Base-by-base conservation (phyloP, 2,113 vertebrate genomes). In the Paracyprichromis sp. region DNA sequence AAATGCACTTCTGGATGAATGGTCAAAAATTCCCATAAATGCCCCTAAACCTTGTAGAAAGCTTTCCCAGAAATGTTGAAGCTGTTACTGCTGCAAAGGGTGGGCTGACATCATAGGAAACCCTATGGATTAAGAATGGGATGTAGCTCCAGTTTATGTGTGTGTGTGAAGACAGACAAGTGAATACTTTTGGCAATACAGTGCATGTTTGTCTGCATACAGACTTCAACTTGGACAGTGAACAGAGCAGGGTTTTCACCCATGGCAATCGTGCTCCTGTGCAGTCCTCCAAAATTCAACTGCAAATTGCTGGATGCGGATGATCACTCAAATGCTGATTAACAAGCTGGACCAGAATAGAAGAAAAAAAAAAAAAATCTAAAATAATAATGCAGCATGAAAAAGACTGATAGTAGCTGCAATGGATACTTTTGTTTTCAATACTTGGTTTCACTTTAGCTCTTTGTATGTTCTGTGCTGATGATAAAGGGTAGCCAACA, bases 51-150 rank as follows among this genome's bases (percentile, higher is more conserved):
- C 34, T 1, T 21, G 34, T 21, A n/a, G 0, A 38, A 66, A 66
- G 61, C 34, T 66, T 66, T 21, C 19, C 61, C 61, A 66, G 61
- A 66, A 21, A 66, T 21, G 34, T 38, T 66, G 61, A 66, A 38
- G 34, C 34, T 38, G 6, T 13, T 38, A 66, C 61, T 0, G 1
- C 3, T 0, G 7, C 61, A 38, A 38, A 66, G 19, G 61, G 34
- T 66, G 61, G 3, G 61, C 61, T 66, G 61, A 21, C 61, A 66
- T 66, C 61, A 13, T n/a, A 66, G 34, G 8, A 66, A 66, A 38
- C 34, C 61, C 61, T 38, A 21, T 66, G 61, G 61, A 21, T 66
- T 66, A 66, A 38, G 61, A 38, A 66, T 4, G 61, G 34, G 34
- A 66, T 0, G 4, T 38, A 38, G 31, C 61, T n/a, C 17, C 31